Conservation (phyloP, 2,888 invertebrate genomes). For the Steinernema hermaphroditum region DNA sequence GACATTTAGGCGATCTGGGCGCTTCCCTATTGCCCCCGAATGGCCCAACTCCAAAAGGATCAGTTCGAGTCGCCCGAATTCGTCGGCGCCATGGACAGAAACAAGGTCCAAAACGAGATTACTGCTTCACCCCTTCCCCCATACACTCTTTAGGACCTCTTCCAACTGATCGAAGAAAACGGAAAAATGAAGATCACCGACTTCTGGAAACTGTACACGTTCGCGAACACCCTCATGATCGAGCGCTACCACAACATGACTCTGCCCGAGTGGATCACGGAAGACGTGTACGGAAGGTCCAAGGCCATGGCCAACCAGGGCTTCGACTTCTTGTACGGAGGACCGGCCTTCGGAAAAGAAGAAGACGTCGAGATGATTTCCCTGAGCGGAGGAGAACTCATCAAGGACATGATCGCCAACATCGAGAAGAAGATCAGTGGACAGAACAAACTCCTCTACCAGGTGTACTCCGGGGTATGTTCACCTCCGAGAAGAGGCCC, state of each 20-base stretch:
- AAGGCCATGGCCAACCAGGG: neutral
- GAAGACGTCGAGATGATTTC: conserved; percentile 5
- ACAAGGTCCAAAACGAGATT: neutral
- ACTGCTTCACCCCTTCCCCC: neutral
- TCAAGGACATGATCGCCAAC: neutral
- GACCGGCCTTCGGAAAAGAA: neutral
- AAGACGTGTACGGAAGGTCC: neutral
- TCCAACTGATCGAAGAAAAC: conserved; percentile 20
- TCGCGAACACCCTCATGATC: conserved; percentile 17
- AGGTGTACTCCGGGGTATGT: conserved; percentile 29
- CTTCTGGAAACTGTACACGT: neutral
- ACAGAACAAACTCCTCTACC: neutral
- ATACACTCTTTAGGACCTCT: conserved; percentile 2
- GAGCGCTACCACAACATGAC: conserved; percentile 23
- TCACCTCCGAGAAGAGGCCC: too few relatives aligned
- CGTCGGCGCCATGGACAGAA: neutral
- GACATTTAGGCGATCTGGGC: conserved; percentile 1
- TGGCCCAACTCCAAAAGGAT: conserved; percentile 16
- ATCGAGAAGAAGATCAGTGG: neutral
- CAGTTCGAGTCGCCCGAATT: neutral
- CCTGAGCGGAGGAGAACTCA: neutral
- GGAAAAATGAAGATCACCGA: neutral
- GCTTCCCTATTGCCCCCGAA: conserved; percentile 18
- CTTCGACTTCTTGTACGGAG: conserved; percentile 28
- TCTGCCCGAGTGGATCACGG: conserved; percentile 30